These are phyloP conservation scores for Neolamprologus ventralis DNA, from an alignment of 2,113 vertebrate genomes.

Conservation along the genomic window DNA sequence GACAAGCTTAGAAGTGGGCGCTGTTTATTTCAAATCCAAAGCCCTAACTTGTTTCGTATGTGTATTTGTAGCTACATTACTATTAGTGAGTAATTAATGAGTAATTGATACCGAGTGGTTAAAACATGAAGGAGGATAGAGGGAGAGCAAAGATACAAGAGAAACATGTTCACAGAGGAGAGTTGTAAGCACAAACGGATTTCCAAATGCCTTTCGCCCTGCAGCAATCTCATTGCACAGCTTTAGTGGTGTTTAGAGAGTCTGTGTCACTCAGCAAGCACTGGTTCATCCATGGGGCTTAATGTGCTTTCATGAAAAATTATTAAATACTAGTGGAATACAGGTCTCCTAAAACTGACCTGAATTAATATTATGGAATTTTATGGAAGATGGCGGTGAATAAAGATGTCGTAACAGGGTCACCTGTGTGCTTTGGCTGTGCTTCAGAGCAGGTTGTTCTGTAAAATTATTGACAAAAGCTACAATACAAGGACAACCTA, in stretches of 20 bases:
- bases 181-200: constrained; percentile 20
- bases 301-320: neutral
- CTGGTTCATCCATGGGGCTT: neutral
- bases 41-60: neutral
- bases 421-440: neutral
- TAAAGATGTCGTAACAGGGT: neutral
- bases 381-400: neutral
- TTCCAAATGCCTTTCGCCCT: constrained; percentile 22
- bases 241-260: constrained; percentile 6
- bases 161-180: constrained; percentile 37
- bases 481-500: neutral
- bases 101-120: constrained; percentile 66
- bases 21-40: neutral
- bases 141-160: constrained; percentile 13
- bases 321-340: neutral
- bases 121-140: neutral
- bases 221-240: neutral
- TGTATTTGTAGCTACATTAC: constrained; percentile 53
- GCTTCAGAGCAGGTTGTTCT: neutral
- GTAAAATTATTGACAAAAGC: neutral
- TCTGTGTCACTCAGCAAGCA: neutral
- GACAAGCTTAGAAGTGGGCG: neutral
- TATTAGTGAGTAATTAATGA: constrained; percentile 59
- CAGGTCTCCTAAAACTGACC: neutral
- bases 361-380: neutral